Evolutionary conservation across 2,113 vertebrate genomes (phyloP), one percentile per base, ranked within the genome.

Genomic region (Dipodomys stephensi): DNA sequence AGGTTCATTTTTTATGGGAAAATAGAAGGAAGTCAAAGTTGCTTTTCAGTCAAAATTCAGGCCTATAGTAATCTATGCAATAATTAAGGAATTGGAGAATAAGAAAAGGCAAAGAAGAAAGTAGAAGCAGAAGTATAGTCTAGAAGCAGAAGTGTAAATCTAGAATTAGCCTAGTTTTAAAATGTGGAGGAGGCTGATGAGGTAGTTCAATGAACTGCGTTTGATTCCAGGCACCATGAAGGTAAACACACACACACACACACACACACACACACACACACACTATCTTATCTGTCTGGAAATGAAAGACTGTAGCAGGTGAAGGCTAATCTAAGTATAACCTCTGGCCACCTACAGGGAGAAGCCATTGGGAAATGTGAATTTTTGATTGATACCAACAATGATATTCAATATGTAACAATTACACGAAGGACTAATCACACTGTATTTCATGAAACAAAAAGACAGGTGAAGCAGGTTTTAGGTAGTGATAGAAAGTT

Each of bases 151-250:
- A 57, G 57, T 13, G 12, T 15, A 82, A 64, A 77, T 22, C 53
- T 7, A 35, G n/a, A 83, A 71, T 72, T 78, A 57, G 86, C 2
- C 65, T 88, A 2, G 6, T 83, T 92, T 92, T 72, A 83, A 94
- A 76, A 30, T 4, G 5, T 28, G 28, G 39, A 30, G 10, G n/a
- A 27, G 39, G 8, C 0, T 39, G 12, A 9, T 30, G 1, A 7
- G 4, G 3, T 15, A 49, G 20, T 23, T 12, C 8, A 64, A 39
- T 72, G 83, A 71, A 30, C 19, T 49, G 27, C 22, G 46, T 39
- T 78, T 62, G 53, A 46, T n/a, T 10, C 25, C 32, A 0, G 25
- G 46, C 6, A 32, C 9, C 15, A 13, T 0, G 71, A 44, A 25
- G 11, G 39, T 73, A 44, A 18, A 39, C 39, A 39, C 39, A 74